These are phyloP conservation scores for Pygocentrus nattereri DNA, from an alignment of 2,797 vertebrate genomes.

Conservation along the genomic window DNA sequence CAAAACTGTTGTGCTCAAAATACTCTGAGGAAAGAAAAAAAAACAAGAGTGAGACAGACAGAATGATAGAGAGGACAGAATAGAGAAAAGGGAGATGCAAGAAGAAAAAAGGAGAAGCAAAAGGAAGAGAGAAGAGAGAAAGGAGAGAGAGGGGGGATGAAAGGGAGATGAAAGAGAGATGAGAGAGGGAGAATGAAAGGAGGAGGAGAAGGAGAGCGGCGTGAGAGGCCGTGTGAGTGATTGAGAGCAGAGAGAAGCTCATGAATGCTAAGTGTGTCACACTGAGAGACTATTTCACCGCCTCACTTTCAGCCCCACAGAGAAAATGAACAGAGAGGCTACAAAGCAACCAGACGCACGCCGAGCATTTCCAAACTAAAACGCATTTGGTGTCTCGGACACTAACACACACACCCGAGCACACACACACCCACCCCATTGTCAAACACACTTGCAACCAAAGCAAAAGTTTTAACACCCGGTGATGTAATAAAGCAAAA, in stretches of 20 bases:
- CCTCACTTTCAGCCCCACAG: background rate
- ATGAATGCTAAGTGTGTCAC: conserved; percentile 37
- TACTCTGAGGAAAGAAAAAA: conserved; percentile 84
- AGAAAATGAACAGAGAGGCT: conserved; percentile 24
- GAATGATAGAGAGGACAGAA: background rate
- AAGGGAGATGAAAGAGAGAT: background rate
- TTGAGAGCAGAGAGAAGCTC: background rate
- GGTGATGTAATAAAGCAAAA: too few species aligned
- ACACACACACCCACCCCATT: too few species aligned
- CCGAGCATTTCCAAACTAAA: background rate
- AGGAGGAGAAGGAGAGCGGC: background rate
- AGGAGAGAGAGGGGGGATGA: background rate
- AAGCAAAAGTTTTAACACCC: too few species aligned
- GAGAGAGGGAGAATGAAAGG: background rate
- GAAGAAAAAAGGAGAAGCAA: background rate
- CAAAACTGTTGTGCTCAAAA: conserved; percentile 99
- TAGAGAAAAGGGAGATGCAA: background rate
- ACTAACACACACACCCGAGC: background rate
- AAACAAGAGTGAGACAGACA: background rate
- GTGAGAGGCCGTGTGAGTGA: conserved; percentile 2
- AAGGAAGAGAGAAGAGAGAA: background rate
- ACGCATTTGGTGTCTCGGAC: background rate
- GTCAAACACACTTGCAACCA: too few species aligned
- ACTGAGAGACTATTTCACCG: conserved; percentile 3
- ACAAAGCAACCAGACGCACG: conserved; percentile 14